phyloP scores from a whole-genome alignment of 2,797 vertebrate species.

The Menidia menidia region DNA sequence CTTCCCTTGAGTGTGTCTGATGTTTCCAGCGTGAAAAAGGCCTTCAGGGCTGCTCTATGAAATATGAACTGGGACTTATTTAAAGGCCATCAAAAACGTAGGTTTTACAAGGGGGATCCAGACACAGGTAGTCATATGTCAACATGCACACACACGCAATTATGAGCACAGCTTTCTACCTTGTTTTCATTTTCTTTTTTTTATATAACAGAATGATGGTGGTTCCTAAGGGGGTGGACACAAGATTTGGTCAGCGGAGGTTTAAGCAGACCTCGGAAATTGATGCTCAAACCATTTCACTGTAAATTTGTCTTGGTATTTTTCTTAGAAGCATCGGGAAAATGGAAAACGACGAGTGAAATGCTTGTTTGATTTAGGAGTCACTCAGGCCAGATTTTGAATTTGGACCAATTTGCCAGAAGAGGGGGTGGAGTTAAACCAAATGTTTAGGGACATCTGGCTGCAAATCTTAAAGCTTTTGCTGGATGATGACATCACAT shows the following conservation, averaged over 20 bases:
- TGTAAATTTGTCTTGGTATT: background rate
- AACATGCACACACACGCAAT: constrained; percentile 3
- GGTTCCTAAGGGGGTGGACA: constrained; percentile 1
- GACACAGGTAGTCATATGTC: constrained; percentile 13
- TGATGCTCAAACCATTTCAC: background rate
- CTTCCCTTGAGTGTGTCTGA: constrained; percentile 35
- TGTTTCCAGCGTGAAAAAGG: constrained; percentile 38
- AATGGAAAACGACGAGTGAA: background rate
- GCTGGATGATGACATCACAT: constrained; percentile 65
- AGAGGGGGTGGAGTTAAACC: constrained; percentile 50
- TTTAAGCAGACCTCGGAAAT: background rate
- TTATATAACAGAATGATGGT: background rate
- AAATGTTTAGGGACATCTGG: constrained; percentile 55
- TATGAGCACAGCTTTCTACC: background rate
- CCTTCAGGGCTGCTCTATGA: constrained; percentile 42
- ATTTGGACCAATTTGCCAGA: constrained; percentile 36
- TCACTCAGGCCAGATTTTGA: constrained; percentile 22
- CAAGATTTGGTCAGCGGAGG: constrained; percentile 1
- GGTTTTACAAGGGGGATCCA: constrained; percentile 15
- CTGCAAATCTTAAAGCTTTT: constrained; percentile 59
- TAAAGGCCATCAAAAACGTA: constrained; percentile 37
- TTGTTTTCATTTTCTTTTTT: constrained; percentile 1
- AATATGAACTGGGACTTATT: constrained; percentile 50
- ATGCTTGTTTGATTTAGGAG: constrained; percentile 49
- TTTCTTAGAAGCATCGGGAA: background rate